Base-by-base conservation (phyloP, 2,888 invertebrate genomes). In the Auanema freiburgensis region DNA sequence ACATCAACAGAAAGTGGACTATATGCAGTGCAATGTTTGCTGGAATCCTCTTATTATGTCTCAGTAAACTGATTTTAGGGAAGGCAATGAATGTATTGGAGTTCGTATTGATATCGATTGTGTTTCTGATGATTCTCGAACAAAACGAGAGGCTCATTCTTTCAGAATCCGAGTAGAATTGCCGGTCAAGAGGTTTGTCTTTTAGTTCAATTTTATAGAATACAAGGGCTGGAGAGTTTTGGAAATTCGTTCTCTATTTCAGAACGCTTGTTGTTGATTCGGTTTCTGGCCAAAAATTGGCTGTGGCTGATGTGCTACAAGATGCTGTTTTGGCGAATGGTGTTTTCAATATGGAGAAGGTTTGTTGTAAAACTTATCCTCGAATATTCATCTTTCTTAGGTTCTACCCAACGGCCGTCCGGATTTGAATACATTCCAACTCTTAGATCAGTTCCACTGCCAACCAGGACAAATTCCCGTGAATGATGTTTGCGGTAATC, bases 1-100 rank as follows among this genome's bases (percentile, higher is more conserved):
- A 92, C 55, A 88, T 95, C 59, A 94, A 96, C 85, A 89, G 92
- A 78, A 92, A 94, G 82, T 96, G 95, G 95, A 92, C 92, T 88
- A 92, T 95, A 90, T 95, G 95, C 84, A 92, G 93, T 52, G 58
- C 67, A 33, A 67, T 63, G 74, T 74, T 56, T 58, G 69, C 61
- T 41, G 52, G 10, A 24, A 10, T 16, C 23, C n/a, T 2, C 46
- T 18, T 21, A 5, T 46, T 46, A 5, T 43, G 43, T 43, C n/a
- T 43, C n/a, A 14, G 43, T 5, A 46, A 46, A 21, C 21, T 46
- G 46, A 5, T 66, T 65, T 42, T 61, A 76, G 74, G 11, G 75
- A 89, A 78, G 89, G 89, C 25, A 89, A 91, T 52, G 92, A 92
- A 83, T 94, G 94, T 84, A 92, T 91, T 82, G 92, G 93, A 81